These are phyloP conservation scores for Drosophila pseudotakahashii DNA, from an alignment of 2,888 invertebrate genomes.

Conservation along the genomic window DNA sequence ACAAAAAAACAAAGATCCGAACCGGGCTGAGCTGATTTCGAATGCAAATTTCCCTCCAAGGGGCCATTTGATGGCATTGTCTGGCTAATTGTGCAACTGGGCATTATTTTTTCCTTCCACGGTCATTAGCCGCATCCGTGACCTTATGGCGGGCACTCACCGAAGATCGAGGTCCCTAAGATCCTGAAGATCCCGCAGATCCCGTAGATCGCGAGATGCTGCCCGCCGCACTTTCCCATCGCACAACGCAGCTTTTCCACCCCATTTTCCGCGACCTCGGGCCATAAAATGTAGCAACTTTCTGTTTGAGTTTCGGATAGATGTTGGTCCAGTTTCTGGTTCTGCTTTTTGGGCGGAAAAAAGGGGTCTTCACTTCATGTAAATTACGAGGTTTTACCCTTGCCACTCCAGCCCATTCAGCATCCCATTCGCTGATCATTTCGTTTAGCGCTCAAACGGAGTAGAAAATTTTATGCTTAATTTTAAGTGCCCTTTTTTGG, in stretches of 20 bases:
- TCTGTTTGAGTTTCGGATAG: conserved; percentile 43
- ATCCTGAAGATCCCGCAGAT: conserved; percentile 28
- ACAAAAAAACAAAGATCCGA: conserved; percentile 22
- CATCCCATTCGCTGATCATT: conserved; percentile 72
- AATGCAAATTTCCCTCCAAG: conserved; percentile 69
- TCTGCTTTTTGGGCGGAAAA: conserved; percentile 19
- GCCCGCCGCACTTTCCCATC: conserved; percentile 44
- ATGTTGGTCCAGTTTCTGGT: conserved; percentile 67
- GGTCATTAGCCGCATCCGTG: conserved; percentile 75
- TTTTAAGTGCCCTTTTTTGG: conserved; percentile 66
- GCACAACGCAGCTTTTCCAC: conserved; percentile 46
- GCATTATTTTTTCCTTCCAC: conserved; percentile 67
- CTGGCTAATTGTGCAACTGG: conserved; percentile 65
- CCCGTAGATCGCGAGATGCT: conserved; percentile 55
- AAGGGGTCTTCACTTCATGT: conserved; percentile 48
- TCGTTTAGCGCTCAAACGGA: conserved; percentile 47
- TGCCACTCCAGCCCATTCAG: conserved; percentile 10
- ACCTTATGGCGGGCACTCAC: conserved; percentile 49
- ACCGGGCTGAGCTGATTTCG: conserved; percentile 66
- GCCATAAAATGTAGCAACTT: conserved; percentile 69
- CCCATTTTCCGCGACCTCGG: conserved; percentile 30
- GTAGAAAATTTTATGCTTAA: conserved; percentile 55
- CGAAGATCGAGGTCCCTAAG: conserved; percentile 8
- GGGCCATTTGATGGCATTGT: conserved; percentile 74
- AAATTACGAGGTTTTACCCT: conserved; percentile 63